Evolutionary conservation across 1,140 invertebrate species (phyloP).

Genomic region (Atta cephalotes): DNA sequence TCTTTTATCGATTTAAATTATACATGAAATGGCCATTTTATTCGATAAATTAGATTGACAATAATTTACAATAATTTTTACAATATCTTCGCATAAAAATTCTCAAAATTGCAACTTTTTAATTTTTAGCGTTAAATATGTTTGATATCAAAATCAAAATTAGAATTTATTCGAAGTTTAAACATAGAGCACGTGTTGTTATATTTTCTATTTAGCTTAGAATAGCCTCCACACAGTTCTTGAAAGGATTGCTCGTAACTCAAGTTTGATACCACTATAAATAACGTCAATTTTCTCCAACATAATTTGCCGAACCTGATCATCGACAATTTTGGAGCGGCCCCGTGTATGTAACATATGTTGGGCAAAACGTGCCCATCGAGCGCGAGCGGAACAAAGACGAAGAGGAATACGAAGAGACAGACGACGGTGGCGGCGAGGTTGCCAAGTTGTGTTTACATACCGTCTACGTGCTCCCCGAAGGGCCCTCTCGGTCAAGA

Average conservation of each 20-base stretch:
- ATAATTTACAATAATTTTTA: not conserved
- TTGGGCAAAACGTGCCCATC: constrained; percentile 3
- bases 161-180: not conserved
- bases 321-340: constrained; percentile 28
- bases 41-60: not conserved
- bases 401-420: constrained; percentile 20
- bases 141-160: not conserved
- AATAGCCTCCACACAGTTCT: not conserved
- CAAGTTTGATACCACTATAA: not conserved
- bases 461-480: constrained; percentile 57
- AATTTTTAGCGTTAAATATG: not conserved
- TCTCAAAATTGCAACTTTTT: not conserved
- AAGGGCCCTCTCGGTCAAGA: constrained; percentile 43
- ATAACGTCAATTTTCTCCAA: constrained; percentile 5
- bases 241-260: not conserved
- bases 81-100: not conserved
- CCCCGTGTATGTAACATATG: not conserved
- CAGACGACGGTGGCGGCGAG: constrained; percentile 39
- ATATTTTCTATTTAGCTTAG: not conserved
- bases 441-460: constrained; percentile 63
- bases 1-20: constrained; percentile 32
- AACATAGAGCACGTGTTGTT: not conserved
- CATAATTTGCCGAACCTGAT: constrained; percentile 4
- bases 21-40: not conserved
- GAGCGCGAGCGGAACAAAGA: constrained; percentile 33